Base-by-base conservation (phyloP, 1,140 invertebrate species). In the Trachymyrmex septentrionalis region DNA sequence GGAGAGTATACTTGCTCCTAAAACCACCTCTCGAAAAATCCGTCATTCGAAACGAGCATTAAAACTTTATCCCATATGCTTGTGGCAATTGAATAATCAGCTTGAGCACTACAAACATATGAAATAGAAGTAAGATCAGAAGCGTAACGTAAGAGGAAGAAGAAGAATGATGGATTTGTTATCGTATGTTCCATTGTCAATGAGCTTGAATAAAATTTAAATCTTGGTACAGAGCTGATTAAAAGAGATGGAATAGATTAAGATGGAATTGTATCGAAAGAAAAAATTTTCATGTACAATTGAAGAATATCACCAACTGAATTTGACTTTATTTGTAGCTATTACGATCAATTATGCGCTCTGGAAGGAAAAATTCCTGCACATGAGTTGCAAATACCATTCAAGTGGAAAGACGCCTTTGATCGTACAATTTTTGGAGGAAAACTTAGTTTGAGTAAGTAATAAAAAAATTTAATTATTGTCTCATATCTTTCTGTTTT, bases 341-440 rank as follows among this genome's bases (percentile, higher is more conserved):
- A 81, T 81, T 69, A 81, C 0, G 76, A 81, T 50, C 99, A 99
- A 94, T 95, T 99, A 16, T 97, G 96, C 87, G 97, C 98, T 5
- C 96, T 99, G 92, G 99, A 99, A 96, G 96, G 96, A 48, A 99
- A 99, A 96, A 97, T 99, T 88, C 98, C 99, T 19, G 96, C 98
- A 3, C 97, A 98, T 88, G 99, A 98, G 93, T 96, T 99, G 34
- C 97, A 98, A 93, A 98, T 99, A 91, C 97, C 98, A 44, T 99
- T 99, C 93, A 99, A 99, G 94, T 99, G 99, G 99, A 99, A 99
- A 95, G 99, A 99, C 97, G 99, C 99, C 3, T 99, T 99, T 95
- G 99, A 99, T 94, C 98, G 98, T 93, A 98, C 98, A 7, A 97
- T 99, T 87, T 99, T 99, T 96, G 98, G 98, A 84, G 98, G 98